Percentiles rank a stretch among this genome's conserved stretches.
These are phyloP conservation scores for Menidia beryllina DNA, from an alignment of 2,113 vertebrate species.

Conservation along the genomic window DNA sequence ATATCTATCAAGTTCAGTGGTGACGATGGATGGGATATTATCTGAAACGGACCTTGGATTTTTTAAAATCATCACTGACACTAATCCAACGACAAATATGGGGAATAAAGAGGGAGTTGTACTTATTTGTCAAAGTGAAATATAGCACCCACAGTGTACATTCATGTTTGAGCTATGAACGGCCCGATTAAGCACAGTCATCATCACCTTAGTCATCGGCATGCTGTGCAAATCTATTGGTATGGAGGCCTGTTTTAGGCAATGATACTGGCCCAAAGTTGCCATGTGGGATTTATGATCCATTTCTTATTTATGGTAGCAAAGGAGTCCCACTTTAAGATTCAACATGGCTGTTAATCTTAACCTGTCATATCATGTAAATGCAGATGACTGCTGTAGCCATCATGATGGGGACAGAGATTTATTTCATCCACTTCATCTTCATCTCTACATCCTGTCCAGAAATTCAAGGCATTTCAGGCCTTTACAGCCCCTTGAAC, in stretches of 20 bases:
- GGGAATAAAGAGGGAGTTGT: neutral
- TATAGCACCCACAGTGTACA: neutral
- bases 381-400: slow-evolving; percentile 53
- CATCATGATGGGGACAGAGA: slow-evolving; percentile 18
- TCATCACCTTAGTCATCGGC: neutral
- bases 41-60: neutral
- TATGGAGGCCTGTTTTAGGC: slow-evolving; percentile 34
- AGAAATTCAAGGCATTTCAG: slow-evolving; percentile 7
- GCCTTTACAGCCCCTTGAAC: slow-evolving; percentile 44
- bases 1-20: neutral
- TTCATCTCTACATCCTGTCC: slow-evolving; percentile 20
- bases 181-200: slow-evolving; percentile 2
- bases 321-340: slow-evolving; percentile 46
- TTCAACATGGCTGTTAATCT: slow-evolving; percentile 53
- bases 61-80: slow-evolving; percentile 19
- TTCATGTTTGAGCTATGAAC: slow-evolving; percentile 6
- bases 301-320: slow-evolving; percentile 58
- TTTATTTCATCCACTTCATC: slow-evolving; percentile 42
- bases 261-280: slow-evolving; percentile 39
- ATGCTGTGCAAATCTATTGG: slow-evolving; percentile 13
- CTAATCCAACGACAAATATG: slow-evolving; percentile 6
- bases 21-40: neutral
- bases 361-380: slow-evolving; percentile 42
- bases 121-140: slow-evolving; percentile 16
- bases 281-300: slow-evolving; percentile 51